Evolutionary conservation across 1,140 invertebrate species (phyloP).

Genomic region (Apis dorsata): DNA sequence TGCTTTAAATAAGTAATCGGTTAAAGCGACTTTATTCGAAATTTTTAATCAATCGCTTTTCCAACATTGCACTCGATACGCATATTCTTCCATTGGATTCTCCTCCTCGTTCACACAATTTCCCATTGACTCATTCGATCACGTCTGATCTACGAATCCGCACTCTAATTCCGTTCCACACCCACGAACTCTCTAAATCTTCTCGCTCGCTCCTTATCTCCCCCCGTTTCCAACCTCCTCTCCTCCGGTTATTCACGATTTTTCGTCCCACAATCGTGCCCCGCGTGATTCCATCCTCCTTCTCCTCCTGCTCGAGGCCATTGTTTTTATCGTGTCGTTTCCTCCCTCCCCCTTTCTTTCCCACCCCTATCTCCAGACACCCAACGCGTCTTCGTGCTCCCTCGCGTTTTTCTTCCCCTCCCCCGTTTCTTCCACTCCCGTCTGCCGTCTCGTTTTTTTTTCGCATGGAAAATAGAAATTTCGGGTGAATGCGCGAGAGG

Average conservation of each 20-base stretch:
- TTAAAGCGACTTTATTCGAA: too few species aligned
- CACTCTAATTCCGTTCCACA: background rate
- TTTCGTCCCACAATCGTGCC: background rate
- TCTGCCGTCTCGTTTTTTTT: background rate
- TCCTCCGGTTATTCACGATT: background rate
- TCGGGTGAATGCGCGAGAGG: conserved; percentile 9
- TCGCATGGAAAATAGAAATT: conserved; percentile 28
- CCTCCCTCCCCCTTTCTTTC: background rate
- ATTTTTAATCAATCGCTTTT: too few species aligned
- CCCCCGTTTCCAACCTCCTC: background rate
- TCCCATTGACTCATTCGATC: background rate
- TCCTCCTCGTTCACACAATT: background rate
- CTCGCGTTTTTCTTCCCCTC: conserved; percentile 11
- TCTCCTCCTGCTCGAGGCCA: background rate
- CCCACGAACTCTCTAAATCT: background rate
- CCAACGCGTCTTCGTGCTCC: background rate
- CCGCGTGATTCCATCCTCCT: background rate
- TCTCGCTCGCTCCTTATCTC: background rate
- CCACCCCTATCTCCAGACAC: background rate
- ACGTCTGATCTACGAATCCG: background rate
- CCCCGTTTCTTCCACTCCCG: conserved; percentile 5
- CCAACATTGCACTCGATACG: too few species aligned
- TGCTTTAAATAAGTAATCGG: too few species aligned
- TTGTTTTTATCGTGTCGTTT: conserved; percentile 11
- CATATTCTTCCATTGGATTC: background rate